phyloP scores from a whole-genome alignment of 2,797 vertebrate species.

The Buceros bicornis region DNA sequence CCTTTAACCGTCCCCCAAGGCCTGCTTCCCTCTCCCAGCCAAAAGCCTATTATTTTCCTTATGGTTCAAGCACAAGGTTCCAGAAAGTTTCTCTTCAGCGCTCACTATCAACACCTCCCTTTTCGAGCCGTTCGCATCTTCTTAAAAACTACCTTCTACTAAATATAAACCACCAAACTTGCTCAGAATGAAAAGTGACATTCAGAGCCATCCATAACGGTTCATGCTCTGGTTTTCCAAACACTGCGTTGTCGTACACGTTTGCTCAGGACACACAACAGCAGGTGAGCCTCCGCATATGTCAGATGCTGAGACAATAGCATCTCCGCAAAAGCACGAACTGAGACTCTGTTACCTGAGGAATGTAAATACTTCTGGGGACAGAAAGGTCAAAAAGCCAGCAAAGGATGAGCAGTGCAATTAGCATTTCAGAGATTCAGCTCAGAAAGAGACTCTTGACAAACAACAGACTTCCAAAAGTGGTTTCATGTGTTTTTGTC shows the following conservation, averaged over 20 bases:
- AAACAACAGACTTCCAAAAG: neutral
- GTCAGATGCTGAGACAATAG: neutral
- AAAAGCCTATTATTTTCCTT: neutral
- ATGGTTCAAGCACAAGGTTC: neutral
- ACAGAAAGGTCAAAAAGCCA: constrained; percentile 4
- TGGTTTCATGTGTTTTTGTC: neutral
- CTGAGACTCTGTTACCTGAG: neutral
- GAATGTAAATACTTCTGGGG: neutral
- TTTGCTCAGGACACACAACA: neutral
- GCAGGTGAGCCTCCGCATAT: neutral
- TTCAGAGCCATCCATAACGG: neutral
- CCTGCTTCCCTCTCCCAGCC: neutral
- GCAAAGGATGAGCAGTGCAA: neutral
- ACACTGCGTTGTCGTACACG: neutral
- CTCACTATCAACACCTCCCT: neutral
- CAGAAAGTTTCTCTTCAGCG: neutral
- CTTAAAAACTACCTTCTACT: neutral
- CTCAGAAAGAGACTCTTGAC: neutral
- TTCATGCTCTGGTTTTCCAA: neutral
- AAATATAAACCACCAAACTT: neutral
- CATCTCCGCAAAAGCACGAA: neutral
- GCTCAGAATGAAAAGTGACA: neutral
- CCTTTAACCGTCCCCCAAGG: neutral
- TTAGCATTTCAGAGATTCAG: neutral
- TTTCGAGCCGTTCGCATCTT: neutral